A percentile compares a stretch with the other conserved stretches of the same genome.
phyloP scores from a whole-genome alignment of 2,888 invertebrate species.

The Aspidiotus destructor region DNA sequence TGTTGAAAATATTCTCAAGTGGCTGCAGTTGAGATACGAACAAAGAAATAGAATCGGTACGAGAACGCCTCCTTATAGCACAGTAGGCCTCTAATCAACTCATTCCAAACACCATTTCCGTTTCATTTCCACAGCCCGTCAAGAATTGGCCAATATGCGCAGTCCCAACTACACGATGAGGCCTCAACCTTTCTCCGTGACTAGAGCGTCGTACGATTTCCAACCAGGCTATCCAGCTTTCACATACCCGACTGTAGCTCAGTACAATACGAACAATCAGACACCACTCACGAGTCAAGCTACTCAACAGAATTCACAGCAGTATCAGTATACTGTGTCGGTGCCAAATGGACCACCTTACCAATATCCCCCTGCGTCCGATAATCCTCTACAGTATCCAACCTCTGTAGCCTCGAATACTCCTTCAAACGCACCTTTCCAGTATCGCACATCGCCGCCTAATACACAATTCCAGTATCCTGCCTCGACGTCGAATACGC shows the following conservation, averaged over 20 bases:
- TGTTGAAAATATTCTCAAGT: slow-evolving; percentile 63
- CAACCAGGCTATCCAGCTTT: slow-evolving; percentile 13
- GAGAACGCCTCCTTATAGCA: too few relatives aligned
- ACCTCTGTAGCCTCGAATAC: neutral
- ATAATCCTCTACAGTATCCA: neutral
- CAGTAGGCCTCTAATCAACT: too few relatives aligned
- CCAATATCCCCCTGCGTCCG: neutral
- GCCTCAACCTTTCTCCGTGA: slow-evolving; percentile 18
- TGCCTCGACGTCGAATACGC: neutral
- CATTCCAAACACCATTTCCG: too few relatives aligned
- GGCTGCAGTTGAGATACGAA: slow-evolving; percentile 60
- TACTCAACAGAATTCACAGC: neutral
- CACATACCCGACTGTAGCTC: neutral
- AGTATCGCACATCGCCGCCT: neutral
- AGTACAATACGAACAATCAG: slow-evolving; percentile 12
- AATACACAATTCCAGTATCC: neutral
- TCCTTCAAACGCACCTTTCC: neutral
- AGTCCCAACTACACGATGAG: slow-evolving; percentile 18
- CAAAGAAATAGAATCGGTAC: slow-evolving; percentile 36
- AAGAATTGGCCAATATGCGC: slow-evolving; percentile 9
- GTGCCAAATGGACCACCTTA: slow-evolving; percentile 4
- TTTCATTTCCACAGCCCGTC: slow-evolving; percentile 1
- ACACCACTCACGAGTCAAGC: slow-evolving; percentile 3
- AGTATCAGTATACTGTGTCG: neutral
- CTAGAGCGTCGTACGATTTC: slow-evolving; percentile 1